Conservation (phyloP, 2,888 invertebrate genomes). For the Trypoxylon attenuatum region DNA sequence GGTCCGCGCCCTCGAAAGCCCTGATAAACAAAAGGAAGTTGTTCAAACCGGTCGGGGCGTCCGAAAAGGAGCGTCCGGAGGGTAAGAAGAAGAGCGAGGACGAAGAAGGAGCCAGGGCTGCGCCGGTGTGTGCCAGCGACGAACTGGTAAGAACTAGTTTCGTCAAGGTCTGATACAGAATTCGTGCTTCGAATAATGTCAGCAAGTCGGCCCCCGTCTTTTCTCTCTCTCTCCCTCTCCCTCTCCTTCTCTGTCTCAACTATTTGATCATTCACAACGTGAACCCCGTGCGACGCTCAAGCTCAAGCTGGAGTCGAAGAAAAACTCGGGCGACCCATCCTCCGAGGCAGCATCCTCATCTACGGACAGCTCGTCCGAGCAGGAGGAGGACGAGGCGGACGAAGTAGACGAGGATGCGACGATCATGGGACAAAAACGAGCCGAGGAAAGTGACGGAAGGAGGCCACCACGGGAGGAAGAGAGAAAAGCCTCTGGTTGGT, state of each 20-base stretch:
- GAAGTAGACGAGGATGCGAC: constrained; percentile 30
- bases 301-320: constrained; percentile 51
- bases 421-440: constrained; percentile 43
- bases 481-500: constrained; percentile 33
- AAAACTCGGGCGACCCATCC: constrained; percentile 43
- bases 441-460: constrained; percentile 56
- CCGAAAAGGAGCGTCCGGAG: constrained; percentile 51
- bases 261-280: constrained; percentile 54
- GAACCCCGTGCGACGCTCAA: constrained; percentile 40
- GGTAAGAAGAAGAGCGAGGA: constrained; percentile 49
- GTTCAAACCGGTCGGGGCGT: constrained; percentile 54
- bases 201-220: constrained; percentile 40
- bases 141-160: constrained; percentile 63
- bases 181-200: constrained; percentile 61
- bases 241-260: no score
- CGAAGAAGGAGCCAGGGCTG: constrained; percentile 44
- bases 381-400: constrained; percentile 34
- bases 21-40: constrained; percentile 61
- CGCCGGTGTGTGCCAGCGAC: constrained; percentile 44
- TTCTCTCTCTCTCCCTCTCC: no score
- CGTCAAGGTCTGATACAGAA: constrained; percentile 64
- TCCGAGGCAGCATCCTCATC: constrained; percentile 38
- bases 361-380: constrained; percentile 37
- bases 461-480: constrained; percentile 50
- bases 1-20: constrained; percentile 53